These are phyloP conservation scores for Melanotaenia pygmaea DNA, from an alignment of 2,797 vertebrate species.

Conservation along the genomic window DNA sequence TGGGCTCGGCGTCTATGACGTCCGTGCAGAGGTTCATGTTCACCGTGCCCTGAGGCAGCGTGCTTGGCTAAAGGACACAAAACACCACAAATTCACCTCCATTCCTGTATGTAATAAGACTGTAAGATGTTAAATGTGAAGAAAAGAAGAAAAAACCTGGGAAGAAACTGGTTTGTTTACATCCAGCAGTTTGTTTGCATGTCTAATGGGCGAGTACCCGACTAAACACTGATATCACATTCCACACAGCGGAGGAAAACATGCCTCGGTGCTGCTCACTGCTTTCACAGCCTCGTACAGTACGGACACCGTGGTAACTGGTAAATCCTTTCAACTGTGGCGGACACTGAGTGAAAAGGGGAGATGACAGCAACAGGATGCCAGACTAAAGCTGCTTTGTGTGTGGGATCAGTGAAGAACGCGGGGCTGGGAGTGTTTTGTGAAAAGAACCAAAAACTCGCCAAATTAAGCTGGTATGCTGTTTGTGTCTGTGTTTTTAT, in stretches of 20 bases:
- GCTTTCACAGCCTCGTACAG: constrained; percentile 24
- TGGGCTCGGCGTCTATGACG: constrained; percentile 85
- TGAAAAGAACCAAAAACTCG: background rate
- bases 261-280: background rate
- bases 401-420: constrained; percentile 33
- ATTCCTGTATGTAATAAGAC: background rate
- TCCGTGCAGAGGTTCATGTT: constrained; percentile 88
- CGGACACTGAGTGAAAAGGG: constrained; percentile 44
- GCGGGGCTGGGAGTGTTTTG: constrained; percentile 16
- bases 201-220: background rate
- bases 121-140: constrained; percentile 10
- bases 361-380: constrained; percentile 47
- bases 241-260: constrained; percentile 33
- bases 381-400: constrained; percentile 60
- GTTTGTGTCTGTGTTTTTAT: background rate
- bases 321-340: constrained; percentile 52
- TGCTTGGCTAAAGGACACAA: constrained; percentile 79
- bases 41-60: constrained; percentile 86
- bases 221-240: constrained; percentile 46
- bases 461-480: background rate
- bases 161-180: constrained; percentile 15
- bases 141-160: constrained; percentile 2
- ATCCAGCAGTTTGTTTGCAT: constrained; percentile 20
- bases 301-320: constrained; percentile 58
- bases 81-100: constrained; percentile 3